Evolutionary conservation across 2,113 vertebrate species (phyloP).

Genomic region (Sylvilagus bachmani): DNA sequence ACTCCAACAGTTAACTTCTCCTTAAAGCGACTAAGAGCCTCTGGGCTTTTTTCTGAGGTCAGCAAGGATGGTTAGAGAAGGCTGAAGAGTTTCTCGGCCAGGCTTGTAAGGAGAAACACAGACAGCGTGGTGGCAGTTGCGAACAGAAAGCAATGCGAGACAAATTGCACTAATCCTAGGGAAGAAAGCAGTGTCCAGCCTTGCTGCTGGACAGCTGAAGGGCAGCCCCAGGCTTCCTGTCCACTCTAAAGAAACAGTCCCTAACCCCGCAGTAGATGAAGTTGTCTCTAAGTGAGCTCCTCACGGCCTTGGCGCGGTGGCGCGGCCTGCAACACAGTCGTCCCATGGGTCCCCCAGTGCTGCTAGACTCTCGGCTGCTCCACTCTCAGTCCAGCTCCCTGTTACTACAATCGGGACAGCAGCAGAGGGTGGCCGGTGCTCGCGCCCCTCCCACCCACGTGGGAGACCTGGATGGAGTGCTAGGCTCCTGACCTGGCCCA

Average conservation of each 20-base stretch:
- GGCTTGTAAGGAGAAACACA: not conserved
- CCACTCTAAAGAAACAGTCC: not conserved
- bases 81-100: not conserved
- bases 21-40: not conserved
- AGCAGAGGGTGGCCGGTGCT: too few relatives aligned
- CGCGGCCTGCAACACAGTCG: too few relatives aligned
- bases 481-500: too few relatives aligned
- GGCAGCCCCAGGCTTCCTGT: not conserved
- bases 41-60: slow-evolving; percentile 11
- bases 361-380: too few relatives aligned
- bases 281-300: not conserved
- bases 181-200: not conserved
- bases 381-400: too few relatives aligned
- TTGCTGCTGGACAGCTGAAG: not conserved
- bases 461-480: too few relatives aligned
- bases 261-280: not conserved
- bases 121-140: not conserved
- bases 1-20: not conserved
- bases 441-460: too few relatives aligned
- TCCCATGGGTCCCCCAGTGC: too few relatives aligned
- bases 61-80: not conserved
- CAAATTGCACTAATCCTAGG: not conserved
- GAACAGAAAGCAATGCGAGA: not conserved
- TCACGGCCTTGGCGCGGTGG: too few relatives aligned
- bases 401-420: too few relatives aligned